Base-by-base conservation (phyloP, 2,113 vertebrate genomes). In the Calonectris borealis region DNA sequence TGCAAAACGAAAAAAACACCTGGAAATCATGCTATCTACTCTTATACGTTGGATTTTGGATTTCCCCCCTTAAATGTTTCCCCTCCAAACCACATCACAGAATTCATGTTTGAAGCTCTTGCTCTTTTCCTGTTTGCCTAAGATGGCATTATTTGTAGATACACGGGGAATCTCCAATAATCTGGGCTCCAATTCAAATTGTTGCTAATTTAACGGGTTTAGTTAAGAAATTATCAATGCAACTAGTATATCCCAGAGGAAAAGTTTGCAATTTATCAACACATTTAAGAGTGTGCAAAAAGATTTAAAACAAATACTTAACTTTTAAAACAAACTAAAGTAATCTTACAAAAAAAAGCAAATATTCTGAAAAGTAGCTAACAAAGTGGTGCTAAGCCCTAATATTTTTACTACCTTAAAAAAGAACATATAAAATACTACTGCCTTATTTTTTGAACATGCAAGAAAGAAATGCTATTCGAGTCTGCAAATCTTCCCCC, bases 111-210 rank as follows among this genome's bases (percentile, higher is more conserved):
- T 86, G 18, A 88, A 90, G 77, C 18, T 21, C 83, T 58, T 83
- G 42, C 14, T 61, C 48, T 89, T 42, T 40, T 61, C 21, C 60
- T 52, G 32, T 79, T 94, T 81, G 57, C 32, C 24, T 42, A 86
- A 36, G 2, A 62, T 9, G 22, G 38, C 12, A 58, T 27, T 79
- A 57, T 57, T 52, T 65, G 11, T 32, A 85, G 44, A 42, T 18
- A 49, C 2, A 52, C 0, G 3, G 9, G 11, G 11, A 44, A 68
- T 11, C 7, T 66, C 20, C 1, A 1, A 10, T 34, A 60, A 76
- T 18, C 3, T 72, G n/a, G 11, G 16, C 17, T 79, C 36, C 18
- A 54, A 13, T 61, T 83, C 34, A 79, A 61, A 22, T 4, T 9
- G 8, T 4, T 83, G 22, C 22, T 73, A 78, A 62, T 62, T 77